These are phyloP conservation scores for Ondatra zibethicus DNA, from an alignment of 2,113 vertebrate species.

Conservation along the genomic window DNA sequence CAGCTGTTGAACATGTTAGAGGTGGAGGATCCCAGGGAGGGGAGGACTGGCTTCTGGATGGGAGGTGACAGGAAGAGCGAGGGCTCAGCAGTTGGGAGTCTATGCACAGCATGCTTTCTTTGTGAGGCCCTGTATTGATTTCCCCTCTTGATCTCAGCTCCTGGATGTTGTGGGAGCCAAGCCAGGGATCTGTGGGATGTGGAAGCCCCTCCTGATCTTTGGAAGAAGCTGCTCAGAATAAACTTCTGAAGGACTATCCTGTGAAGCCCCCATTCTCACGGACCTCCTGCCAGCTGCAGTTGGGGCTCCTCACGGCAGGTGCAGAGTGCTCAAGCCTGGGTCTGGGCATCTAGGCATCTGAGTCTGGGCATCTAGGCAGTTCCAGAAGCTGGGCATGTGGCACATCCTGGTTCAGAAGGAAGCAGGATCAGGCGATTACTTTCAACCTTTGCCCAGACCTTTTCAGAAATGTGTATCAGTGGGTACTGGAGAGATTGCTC, in stretches of 20 bases:
- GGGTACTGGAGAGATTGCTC: not conserved
- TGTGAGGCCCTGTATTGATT: accelerated
- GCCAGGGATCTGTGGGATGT: not conserved
- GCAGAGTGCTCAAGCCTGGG: not conserved
- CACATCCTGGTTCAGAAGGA: not conserved
- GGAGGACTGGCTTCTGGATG: not conserved
- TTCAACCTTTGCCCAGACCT: not conserved
- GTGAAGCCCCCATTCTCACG: not conserved
- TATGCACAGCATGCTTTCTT: not conserved
- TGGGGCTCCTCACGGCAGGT: not conserved
- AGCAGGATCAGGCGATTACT: not conserved
- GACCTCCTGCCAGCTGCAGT: not conserved
- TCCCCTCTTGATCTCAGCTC: not conserved
- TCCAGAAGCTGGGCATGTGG: not conserved
- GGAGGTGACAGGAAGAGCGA: not conserved
- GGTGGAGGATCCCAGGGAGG: not conserved
- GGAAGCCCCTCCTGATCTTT: not conserved
- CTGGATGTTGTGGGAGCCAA: not conserved
- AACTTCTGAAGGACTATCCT: not conserved
- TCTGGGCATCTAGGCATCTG: not conserved
- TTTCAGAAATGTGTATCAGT: not conserved
- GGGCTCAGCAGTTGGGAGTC: not conserved
- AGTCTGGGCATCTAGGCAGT: not conserved
- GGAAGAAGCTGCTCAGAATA: not conserved
- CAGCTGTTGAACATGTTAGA: not conserved